Percentiles rank a stretch among this genome's conserved stretches.
Conservation (phyloP, 1,140 invertebrate species). For the Pogonomyrmex californicus region DNA sequence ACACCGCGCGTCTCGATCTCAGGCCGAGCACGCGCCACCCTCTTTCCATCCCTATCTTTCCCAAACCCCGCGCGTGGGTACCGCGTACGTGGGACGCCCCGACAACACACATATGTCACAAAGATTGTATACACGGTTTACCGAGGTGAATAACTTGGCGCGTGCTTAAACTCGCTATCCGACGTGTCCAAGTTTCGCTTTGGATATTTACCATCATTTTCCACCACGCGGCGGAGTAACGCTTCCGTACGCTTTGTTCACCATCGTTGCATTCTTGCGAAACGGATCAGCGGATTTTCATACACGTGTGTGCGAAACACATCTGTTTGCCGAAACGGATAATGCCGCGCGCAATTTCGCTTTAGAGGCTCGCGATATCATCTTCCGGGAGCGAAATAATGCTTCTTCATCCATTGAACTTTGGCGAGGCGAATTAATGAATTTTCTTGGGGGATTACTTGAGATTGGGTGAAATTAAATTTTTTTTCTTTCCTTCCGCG, state of each 20-base stretch:
- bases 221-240: neutral
- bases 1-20: constrained; percentile 64
- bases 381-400: neutral
- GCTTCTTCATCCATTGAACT: constrained; percentile 16
- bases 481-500: neutral
- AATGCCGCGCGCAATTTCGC: neutral
- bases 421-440: neutral
- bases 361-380: neutral
- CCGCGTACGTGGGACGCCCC: neutral
- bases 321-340: neutral
- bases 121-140: constrained; percentile 17
- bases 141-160: neutral
- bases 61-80: neutral
- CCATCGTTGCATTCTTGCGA: neutral
- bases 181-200: constrained; percentile 5
- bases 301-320: neutral
- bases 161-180: neutral
- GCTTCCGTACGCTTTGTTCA: neutral
- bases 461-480: constrained; percentile 7
- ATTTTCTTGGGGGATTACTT: neutral
- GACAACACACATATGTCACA: constrained; percentile 27
- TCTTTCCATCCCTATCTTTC: constrained; percentile 36
- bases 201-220: neutral
- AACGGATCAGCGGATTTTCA: neutral
- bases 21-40: constrained; percentile 30